Evolutionary conservation across 2,113 vertebrate genomes (phyloP), one percentile per base, ranked within the genome.

Genomic region (Elgaria multicarinata): DNA sequence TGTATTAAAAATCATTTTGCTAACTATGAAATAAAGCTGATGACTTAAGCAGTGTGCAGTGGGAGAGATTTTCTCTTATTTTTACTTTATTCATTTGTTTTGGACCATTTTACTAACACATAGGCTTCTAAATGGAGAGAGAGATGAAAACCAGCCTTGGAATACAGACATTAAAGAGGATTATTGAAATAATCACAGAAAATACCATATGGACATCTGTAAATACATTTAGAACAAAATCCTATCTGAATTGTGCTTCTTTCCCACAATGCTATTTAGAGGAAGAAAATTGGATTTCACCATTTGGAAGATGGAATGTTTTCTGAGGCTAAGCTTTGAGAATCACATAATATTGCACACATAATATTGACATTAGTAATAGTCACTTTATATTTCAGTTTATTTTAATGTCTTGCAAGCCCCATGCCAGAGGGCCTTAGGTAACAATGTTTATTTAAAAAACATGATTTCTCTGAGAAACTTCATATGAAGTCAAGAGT

Each of bases 181-280:
- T 90, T 86, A 13, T 1, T 3, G 58, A 50, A 87, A 89, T 74
- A 36, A 90, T 75, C 80, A 69, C 69, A 66, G 86, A 86, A 78
- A 53, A 31, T 89, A 42, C 78, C 71, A 42, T 92, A 88, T 87
- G 85, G 90, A 53, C 50, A 84, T 81, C 0, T 24, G 78, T 87
- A 80, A 39, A 72, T 55, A 13, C 67, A n/a, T 20, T 18, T 92
- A 16, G 91, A 74, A 42, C 75, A 89, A 93, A 33, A 74, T 81
- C 87, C 20, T 18, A 53, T 93, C 3, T 80, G 81, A 92, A 81
- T 91, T 24, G 9, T 79, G 12, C 50, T 20, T 31, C 31, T 50
- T 4, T 20, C 16, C 39, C 20, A 87, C 83, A 75, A 24, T 77
- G 39, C 46, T 83, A 39, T 88, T 85, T 88, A 26, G 83, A 22